Base-by-base conservation (phyloP, 2,113 vertebrate genomes). In the Ptilorrhoa leucosticta region DNA sequence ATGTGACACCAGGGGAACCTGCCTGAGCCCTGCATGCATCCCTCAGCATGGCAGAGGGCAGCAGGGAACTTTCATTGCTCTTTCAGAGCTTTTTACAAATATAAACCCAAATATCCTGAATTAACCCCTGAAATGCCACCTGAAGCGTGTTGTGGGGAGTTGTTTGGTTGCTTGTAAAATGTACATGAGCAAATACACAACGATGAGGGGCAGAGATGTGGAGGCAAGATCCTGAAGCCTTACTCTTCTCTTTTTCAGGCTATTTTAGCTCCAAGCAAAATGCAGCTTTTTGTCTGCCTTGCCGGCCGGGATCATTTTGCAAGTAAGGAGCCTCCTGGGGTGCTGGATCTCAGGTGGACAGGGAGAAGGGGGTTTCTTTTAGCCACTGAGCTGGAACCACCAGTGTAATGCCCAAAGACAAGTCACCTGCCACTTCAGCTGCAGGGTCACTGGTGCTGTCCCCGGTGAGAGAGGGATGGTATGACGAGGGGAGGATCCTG, bases 231-330 rank as follows among this genome's bases (percentile, higher is more conserved):
- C 44, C 73, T 82, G 35, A 87, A 48, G 16, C 18, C 11, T 64
- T 37, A 3, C 15, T 89, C 12, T 89, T 48, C 47, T 94, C 47
- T 63, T 71, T 93, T 87, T 10, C 96, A 99, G 99, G 99, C 44
- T 98, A 97, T 92, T 99, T 98, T 76, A 94, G 97, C 44, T 98
- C 98, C 6, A 85, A 94, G 80, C 92, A 96, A 63, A 98, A 98
- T 54, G 96, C 98, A 71, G 96, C 96, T 17, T 96, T 86, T 15
- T 99, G 99, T 89, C 57, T 97, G 40, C 98, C 98, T 14, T 99
- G 99, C 95, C 76, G 69, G 10, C 93, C 69, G 1, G 99, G 98
- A 93, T 97, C 94, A 9, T 99, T 98, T 68, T 99, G 99, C 99
- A 99, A 98, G 99, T 99, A 97, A 98, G 98, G 92, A 81, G 13